These are phyloP conservation scores for Kradibia gibbosae DNA, from an alignment of 1,140 invertebrate genomes.

Conservation along the genomic window DNA sequence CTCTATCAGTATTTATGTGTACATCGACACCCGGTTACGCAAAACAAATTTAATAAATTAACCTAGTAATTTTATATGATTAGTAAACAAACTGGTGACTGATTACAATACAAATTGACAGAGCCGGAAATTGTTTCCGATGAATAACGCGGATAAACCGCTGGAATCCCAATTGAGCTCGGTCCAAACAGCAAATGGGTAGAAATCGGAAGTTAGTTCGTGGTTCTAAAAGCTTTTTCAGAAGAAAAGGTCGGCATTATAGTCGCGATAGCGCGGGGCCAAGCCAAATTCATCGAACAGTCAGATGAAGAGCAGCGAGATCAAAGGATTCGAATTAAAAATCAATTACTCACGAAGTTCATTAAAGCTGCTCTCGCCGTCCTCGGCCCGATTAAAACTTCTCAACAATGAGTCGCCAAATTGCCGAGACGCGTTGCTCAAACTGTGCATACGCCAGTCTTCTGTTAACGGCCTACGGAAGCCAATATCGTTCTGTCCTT, in stretches of 20 bases:
- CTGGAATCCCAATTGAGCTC: too few species aligned
- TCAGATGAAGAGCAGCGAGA: slow-evolving; percentile 7
- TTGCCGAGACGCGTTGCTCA: not conserved
- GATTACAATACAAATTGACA: not conserved
- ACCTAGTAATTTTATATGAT: too few species aligned
- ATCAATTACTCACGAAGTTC: slow-evolving; percentile 40
- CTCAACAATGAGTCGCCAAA: slow-evolving; percentile 30
- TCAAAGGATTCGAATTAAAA: slow-evolving; percentile 18
- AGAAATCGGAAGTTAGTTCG: not conserved
- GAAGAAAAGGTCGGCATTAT: not conserved
- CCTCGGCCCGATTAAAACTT: slow-evolving; percentile 39
- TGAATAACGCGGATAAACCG: too few species aligned
- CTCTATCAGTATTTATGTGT: too few species aligned
- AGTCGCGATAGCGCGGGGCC: not conserved
- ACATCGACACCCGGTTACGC: too few species aligned
- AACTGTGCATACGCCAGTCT: not conserved
- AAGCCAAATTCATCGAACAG: not conserved
- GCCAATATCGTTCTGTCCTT: not conserved
- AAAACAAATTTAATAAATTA: too few species aligned
- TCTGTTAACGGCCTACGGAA: not conserved
- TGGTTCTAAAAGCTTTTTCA: too few species aligned
- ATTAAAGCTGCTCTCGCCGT: slow-evolving; percentile 28
- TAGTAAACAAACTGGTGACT: not conserved
- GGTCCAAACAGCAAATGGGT: too few species aligned
- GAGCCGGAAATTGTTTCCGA: too few species aligned